Percentiles rank a stretch among this genome's conserved stretches.
Conservation (phyloP, 2,797 vertebrate genomes). For the Vultur gryphus region DNA sequence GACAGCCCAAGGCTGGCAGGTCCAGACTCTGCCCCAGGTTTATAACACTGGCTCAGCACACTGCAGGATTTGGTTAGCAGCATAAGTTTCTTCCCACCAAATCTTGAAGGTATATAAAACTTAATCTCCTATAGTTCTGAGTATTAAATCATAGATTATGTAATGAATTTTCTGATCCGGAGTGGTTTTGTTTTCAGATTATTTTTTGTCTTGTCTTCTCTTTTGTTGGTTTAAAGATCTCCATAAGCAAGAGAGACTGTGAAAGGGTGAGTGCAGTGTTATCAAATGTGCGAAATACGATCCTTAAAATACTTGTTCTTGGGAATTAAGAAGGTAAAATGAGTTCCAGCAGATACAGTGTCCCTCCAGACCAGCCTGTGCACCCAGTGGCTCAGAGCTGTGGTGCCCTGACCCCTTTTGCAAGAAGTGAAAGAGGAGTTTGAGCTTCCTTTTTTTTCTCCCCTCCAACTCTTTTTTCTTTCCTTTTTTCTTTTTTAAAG, state of each 20-base stretch:
- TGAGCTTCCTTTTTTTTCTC: neutral
- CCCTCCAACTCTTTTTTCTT: neutral
- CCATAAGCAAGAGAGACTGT: neutral
- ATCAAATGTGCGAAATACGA: neutral
- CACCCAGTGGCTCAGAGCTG: neutral
- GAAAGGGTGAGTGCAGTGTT: neutral
- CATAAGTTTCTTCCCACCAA: neutral
- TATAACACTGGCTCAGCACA: neutral
- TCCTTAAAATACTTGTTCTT: neutral
- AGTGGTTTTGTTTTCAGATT: neutral
- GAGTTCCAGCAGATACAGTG: neutral
- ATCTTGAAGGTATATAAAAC: neutral
- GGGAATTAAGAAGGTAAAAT: neutral
- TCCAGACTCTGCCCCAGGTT: neutral
- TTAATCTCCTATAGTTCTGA: neutral
- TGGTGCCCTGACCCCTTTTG: neutral
- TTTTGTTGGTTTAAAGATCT: neutral
- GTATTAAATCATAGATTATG: neutral
- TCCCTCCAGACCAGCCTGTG: neutral
- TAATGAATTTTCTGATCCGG: neutral
- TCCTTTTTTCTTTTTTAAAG: neutral
- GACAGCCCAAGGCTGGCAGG: neutral
- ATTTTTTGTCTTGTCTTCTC: neutral
- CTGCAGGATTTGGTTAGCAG: neutral
- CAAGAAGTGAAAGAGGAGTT: neutral